A percentile compares a stretch with the other conserved stretches of the same genome.
Evolutionary conservation across 2,797 vertebrate species (phyloP).

Genomic region (Hybognathus amarus): DNA sequence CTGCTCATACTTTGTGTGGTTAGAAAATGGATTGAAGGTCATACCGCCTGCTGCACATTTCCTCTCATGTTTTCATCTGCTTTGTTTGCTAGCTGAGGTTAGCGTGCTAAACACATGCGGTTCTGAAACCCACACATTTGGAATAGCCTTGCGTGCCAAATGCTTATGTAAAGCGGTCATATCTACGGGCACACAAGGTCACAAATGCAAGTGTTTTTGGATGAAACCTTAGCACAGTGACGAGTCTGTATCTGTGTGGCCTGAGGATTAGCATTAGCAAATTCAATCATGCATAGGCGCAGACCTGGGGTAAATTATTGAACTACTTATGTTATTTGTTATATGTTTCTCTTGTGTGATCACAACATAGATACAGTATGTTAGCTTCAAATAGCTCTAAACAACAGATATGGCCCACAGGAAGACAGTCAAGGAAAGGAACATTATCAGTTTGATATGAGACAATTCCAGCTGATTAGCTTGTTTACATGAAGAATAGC

Average conservation of each 20-base stretch:
- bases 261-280: neutral
- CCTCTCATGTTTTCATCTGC: neutral
- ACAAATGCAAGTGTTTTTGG: neutral
- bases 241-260: neutral
- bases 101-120: neutral
- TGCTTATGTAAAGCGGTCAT: neutral
- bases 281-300: neutral
- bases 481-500: conserved; percentile 8
- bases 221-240: neutral
- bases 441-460: conserved; percentile 17
- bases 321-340: neutral
- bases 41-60: neutral
- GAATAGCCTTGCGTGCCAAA: neutral
- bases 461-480: conserved; percentile 13
- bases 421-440: conserved; percentile 14
- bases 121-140: neutral
- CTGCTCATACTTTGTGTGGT: neutral
- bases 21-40: neutral
- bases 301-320: neutral
- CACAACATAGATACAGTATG: neutral
- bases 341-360: neutral
- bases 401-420: neutral
- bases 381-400: neutral
- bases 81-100: neutral
- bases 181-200: neutral